Conservation (phyloP, 35 echinoderm and acorn worm species). For the Hemicentrotus pulcherrimus region DNA sequence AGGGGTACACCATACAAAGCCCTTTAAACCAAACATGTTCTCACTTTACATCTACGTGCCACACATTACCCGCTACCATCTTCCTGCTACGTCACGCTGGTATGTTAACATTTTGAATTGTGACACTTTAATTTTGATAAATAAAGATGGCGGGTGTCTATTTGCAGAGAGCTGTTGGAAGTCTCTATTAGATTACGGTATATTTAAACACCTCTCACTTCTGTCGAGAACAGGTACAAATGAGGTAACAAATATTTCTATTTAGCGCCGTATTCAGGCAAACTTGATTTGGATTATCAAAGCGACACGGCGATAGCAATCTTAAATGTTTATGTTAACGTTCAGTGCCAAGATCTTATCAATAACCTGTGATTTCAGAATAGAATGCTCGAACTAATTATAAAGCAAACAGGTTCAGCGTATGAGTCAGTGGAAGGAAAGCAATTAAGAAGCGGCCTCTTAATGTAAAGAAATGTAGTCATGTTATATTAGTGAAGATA, state of each 20-base stretch:
- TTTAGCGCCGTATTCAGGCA: not conserved
- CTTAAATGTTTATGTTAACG: not conserved
- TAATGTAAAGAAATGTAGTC: not conserved
- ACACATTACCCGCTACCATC: not conserved
- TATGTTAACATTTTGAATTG: conserved; percentile 49
- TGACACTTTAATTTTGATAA: not conserved
- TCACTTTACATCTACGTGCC: not conserved
- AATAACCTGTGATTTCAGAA: not conserved
- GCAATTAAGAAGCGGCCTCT: not conserved
- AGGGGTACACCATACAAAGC: not conserved
- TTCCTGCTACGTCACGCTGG: not conserved
- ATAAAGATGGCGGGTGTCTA: conserved; percentile 29
- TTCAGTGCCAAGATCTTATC: not conserved
- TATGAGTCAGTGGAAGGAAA: conserved; percentile 1
- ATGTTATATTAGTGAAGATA: not conserved
- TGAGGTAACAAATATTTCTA: not conserved
- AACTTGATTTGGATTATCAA: not conserved
- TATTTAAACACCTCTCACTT: not conserved
- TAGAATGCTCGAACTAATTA: not conserved
- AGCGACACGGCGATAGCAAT: not conserved
- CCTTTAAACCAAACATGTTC: not conserved
- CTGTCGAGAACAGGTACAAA: not conserved
- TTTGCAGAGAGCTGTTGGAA: not conserved
- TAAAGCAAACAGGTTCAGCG: not conserved
- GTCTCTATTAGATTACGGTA: conserved; percentile 26